Base-by-base conservation (phyloP, 2,888 invertebrate species). In the Patella depressa region DNA sequence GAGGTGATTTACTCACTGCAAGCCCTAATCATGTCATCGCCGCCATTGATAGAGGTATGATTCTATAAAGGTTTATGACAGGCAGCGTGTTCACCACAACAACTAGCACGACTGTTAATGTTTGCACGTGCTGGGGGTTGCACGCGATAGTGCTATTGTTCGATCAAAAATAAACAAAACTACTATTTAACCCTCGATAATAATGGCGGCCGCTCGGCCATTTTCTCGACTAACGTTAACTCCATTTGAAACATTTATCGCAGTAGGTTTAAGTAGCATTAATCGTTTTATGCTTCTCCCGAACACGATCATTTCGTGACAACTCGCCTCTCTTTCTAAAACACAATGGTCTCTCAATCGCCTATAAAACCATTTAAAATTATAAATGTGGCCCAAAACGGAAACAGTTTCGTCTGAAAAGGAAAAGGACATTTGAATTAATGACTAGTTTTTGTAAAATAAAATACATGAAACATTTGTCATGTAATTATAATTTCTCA, bases 71-170 rank as follows among this genome's bases (percentile, higher is more conserved):
- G 19, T 65, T 65, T 65, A 65, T 65, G 65, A 65, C 65, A 65
- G 65, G 19, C 65, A 24, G 65, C 65, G 65, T 65, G 65, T 65
- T 65, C 65, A 65, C 65, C 24, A 65, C 65, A 65, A 65, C 65
- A 19, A 65, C 65, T 65, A 65, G 19, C 65, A 65, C 65, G 65
- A 45, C 45, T 65, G 65, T 24, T 65, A 65, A 65, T 65, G 65
- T 65, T 65, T 65, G 65, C 65, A 65, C 65, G 65, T 65, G 65
- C 65, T 65, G 65, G 24, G 65, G 24, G 24, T 24, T 65, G 65
- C 65, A 65, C 65, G 65, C 65, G 65, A 65, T 65, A 65, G 9
- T 65, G 65, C 65, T 65, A 65, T 65, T 65, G 65, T 65, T 65
- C 19, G 65, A 65, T 24, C 65, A 19, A 65, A 65, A 65, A 65